Conservation (phyloP, 2,888 invertebrate species). For the Craniophora ligustri region DNA sequence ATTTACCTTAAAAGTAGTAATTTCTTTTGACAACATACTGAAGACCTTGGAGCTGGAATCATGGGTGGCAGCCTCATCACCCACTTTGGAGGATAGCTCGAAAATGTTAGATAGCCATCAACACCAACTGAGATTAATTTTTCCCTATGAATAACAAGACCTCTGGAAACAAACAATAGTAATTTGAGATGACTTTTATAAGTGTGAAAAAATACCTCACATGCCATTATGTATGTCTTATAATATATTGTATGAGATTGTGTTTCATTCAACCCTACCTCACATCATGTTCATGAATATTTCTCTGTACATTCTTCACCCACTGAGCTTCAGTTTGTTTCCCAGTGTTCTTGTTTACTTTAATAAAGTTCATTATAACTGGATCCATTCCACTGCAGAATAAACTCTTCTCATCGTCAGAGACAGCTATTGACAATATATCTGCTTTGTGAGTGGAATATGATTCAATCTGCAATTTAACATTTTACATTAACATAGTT, state of each 20-base stretch:
- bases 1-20: conserved; percentile 87
- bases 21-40: conserved; percentile 85
- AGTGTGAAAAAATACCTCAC: no score
- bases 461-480: conserved; percentile 89
- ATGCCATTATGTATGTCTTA: no score
- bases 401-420: conserved; percentile 91
- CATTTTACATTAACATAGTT: not conserved
- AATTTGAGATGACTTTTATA: no score
- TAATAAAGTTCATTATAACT: conserved; percentile 92
- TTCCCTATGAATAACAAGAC: conserved; percentile 90
- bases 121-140: conserved; percentile 94
- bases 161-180: conserved; percentile 74
- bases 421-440: conserved; percentile 92
- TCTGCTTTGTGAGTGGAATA: conserved; percentile 95
- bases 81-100: conserved; percentile 91
- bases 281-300: conserved; percentile 96
- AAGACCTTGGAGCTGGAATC: conserved; percentile 89
- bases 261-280: conserved; percentile 65
- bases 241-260: no score
- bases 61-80: conserved; percentile 92
- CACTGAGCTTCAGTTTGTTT: conserved; percentile 90
- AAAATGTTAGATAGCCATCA: conserved; percentile 93
- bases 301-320: conserved; percentile 94
- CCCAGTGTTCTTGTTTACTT: conserved; percentile 88
- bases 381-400: conserved; percentile 96